These are phyloP conservation scores for Asbolus verrucosus DNA, from an alignment of 1,140 invertebrate genomes.

Conservation along the genomic window DNA sequence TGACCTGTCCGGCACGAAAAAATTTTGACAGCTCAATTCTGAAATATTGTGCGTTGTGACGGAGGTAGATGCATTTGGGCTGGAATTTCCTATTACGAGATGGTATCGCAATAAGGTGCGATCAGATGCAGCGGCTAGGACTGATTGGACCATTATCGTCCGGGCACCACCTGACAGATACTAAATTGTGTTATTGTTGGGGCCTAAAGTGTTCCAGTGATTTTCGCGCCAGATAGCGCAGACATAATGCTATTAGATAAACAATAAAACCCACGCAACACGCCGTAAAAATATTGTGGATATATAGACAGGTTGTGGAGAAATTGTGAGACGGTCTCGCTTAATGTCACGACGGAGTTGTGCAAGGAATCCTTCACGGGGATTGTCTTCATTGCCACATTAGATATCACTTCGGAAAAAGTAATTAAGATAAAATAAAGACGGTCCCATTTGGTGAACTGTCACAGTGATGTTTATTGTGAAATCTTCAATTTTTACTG, in stretches of 20 bases:
- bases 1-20: constrained; percentile 7
- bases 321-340: too few relatives aligned
- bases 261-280: constrained; percentile 28
- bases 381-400: too few relatives aligned
- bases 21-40: constrained; percentile 37
- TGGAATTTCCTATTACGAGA: constrained; percentile 44
- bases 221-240: constrained; percentile 27
- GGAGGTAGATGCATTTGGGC: constrained; percentile 29
- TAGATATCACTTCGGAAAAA: too few relatives aligned
- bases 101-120: constrained; percentile 26
- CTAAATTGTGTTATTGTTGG: constrained; percentile 42
- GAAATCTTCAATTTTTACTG: too few relatives aligned
- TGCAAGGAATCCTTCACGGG: too few relatives aligned
- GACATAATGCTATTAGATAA: constrained; percentile 32
- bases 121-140: constrained; percentile 35
- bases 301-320: too few relatives aligned
- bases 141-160: constrained; percentile 40
- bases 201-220: constrained; percentile 33
- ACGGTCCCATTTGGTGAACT: too few relatives aligned
- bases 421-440: too few relatives aligned
- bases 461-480: too few relatives aligned
- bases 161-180: constrained; percentile 44
- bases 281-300: not conserved
- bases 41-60: constrained; percentile 24
- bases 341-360: too few relatives aligned